These are phyloP conservation scores for Hyppa rectilinea DNA, from an alignment of 2,888 invertebrate genomes.

Conservation along the genomic window DNA sequence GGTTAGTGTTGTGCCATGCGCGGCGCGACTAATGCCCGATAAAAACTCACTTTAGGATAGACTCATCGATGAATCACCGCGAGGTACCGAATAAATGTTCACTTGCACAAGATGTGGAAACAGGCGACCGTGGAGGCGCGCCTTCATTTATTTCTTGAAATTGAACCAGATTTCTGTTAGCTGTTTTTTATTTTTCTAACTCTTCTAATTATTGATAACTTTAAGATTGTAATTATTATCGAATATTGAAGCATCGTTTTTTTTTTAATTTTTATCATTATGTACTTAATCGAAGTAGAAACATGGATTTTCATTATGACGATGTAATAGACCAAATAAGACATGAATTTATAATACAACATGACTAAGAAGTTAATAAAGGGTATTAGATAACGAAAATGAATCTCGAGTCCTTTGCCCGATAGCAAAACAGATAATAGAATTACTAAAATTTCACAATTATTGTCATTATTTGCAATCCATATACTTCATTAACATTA, in stretches of 20 bases:
- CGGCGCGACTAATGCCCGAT: constrained; percentile 81
- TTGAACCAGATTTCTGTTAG: neutral
- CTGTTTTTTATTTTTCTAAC: neutral
- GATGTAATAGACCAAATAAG: neutral
- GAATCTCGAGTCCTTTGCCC: constrained; percentile 48
- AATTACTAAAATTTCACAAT: constrained; percentile 49
- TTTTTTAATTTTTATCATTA: too few species aligned
- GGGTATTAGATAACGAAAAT: constrained; percentile 36
- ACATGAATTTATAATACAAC: neutral
- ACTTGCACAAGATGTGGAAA: constrained; percentile 87
- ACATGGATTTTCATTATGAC: neutral
- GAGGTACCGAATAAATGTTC: constrained; percentile 84
- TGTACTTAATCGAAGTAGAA: neutral
- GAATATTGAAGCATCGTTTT: neutral
- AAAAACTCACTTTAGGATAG: constrained; percentile 88
- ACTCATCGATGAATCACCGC: constrained; percentile 90
- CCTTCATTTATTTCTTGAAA: constrained; percentile 17
- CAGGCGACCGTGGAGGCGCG: constrained; percentile 76
- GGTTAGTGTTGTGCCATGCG: constrained; percentile 52
- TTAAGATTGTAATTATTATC: neutral
- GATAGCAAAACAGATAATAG: constrained; percentile 43
- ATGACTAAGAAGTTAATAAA: constrained; percentile 31
- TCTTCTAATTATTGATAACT: neutral
- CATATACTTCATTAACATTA: constrained; percentile 8
- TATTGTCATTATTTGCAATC: constrained; percentile 37